Base-by-base conservation (phyloP, 1,140 invertebrate genomes). In the Battus philenor region DNA sequence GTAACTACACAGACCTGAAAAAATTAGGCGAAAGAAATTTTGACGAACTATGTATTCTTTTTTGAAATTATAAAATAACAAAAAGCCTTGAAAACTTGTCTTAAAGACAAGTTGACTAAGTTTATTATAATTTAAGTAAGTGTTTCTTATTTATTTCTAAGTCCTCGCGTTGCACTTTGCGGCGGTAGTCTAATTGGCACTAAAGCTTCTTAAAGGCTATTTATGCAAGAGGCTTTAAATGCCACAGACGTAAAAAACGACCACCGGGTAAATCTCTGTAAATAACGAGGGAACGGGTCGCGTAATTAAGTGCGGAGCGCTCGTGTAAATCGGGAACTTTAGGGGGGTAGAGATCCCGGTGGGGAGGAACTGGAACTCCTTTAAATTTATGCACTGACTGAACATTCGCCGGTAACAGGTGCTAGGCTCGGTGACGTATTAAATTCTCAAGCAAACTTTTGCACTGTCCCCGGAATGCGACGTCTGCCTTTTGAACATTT, bases 231-330 rank as follows among this genome's bases (percentile, higher is more conserved):
- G 30, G 13, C 30, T 32, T 32, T 32, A 32, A 32, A 32, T 32
- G 12, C 13, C 16, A 32, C n/a, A n/a, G n/a, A n/a, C n/a, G 18
- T 22, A 38, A 26, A 38, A 26, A 26, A 26, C 22, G 20, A 2
- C 20, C 20, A 4, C 22, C 12, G 36, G 16, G 36, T 39, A 26
- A 26, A 39, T 39, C 36, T 39, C 36, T 8, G 20, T 39, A 26
- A 38, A 24, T 39, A 38, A 41, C 36, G 36, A 27, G 13, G 15
- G 36, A 20, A 41, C n/a, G 36, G 7, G 29, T 11, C 11, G 9
- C 36, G 24, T 41, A 41, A 41, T 41, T 41, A 27, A 27, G 36
- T 41, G 22, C 36, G 10, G 36, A 41, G 36, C 27, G 36, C 12
- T 11, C 20, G 11, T 41, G 22, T 41, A 41, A 41, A 41, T 41